phyloP scores from a whole-genome alignment of 2,797 vertebrate species.

The Enteromius radiatus region DNA sequence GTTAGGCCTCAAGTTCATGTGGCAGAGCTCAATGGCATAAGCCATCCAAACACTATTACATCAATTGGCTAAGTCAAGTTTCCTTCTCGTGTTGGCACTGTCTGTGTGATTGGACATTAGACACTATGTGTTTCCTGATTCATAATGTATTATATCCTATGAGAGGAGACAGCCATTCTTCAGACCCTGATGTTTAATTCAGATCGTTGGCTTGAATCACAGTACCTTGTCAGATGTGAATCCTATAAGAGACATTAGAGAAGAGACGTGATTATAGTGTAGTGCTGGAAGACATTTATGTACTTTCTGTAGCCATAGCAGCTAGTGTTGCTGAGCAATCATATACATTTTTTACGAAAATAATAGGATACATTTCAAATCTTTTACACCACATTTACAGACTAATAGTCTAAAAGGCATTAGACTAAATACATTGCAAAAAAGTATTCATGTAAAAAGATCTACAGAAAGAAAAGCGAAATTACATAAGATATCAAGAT shows the following conservation, averaged over 20 bases:
- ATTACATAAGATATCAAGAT: neutral
- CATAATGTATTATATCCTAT: constrained; percentile 51
- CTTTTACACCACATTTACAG: constrained; percentile 28
- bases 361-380: constrained; percentile 24
- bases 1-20: constrained; percentile 57
- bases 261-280: constrained; percentile 27
- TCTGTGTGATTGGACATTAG: constrained; percentile 39
- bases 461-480: neutral
- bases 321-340: constrained; percentile 44
- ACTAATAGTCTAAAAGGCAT: neutral
- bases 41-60: constrained; percentile 62
- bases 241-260: constrained; percentile 2
- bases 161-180: constrained; percentile 34
- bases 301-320: constrained; percentile 37
- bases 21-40: constrained; percentile 53
- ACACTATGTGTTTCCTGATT: constrained; percentile 54
- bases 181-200: constrained; percentile 37
- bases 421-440: neutral
- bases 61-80: constrained; percentile 60
- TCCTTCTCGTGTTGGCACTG: constrained; percentile 51
- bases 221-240: constrained; percentile 28
- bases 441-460: neutral
- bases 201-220: constrained; percentile 21
- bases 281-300: constrained; percentile 5
- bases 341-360: constrained; percentile 31